Evolutionary conservation across 2,888 invertebrate genomes (phyloP), one percentile per base, ranked within the genome.

Genomic region (Synanthedon myopaeformis): DNA sequence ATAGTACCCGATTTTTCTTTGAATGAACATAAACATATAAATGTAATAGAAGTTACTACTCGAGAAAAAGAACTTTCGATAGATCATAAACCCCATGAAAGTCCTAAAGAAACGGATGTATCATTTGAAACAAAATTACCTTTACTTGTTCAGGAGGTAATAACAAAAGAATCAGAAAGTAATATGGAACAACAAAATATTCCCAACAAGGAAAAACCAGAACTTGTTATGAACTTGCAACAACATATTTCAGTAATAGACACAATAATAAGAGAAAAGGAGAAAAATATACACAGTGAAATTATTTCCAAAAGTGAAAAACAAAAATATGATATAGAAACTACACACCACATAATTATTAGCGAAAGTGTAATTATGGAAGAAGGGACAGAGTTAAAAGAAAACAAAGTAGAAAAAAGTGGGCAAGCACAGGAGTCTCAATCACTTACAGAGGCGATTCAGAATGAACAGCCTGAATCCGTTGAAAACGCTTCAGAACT

Each of bases 41-140:
- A 89, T 55, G 71, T 91, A 11, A 84, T 79, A 12, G 89, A 91
- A 70, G 71, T 78, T 41, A 71, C 87, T 60, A 66, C 76, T 52
- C 80, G 72, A 41, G 90, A 90, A 58, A 84, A 79, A 59, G 90
- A 89, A 78, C 59, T 63, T 4, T 35, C 54, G 3, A 57, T 74
- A 13, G 60, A 69, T 23, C 54, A 54, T 42, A 63, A 56, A 54
- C 55, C 55, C 54, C 53, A 56, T 48, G 58, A 59, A 42, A 51
- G 57, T 41, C 56, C 56, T n/a, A 67, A 63, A 50, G 56, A 63
- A 54, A 58, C 63, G 49, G 61, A 69, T 52, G 56, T 69, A 55
- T 59, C 59, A 11, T 66, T 69, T 59, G 70, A 75, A 56, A 60
- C 73, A n/a, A 70, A 63, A 53, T 58, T 75, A 51, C 72, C 77